These are phyloP conservation scores for Sebastes cheni DNA, from an alignment of 2,797 vertebrate species.

Conservation along the genomic window DNA sequence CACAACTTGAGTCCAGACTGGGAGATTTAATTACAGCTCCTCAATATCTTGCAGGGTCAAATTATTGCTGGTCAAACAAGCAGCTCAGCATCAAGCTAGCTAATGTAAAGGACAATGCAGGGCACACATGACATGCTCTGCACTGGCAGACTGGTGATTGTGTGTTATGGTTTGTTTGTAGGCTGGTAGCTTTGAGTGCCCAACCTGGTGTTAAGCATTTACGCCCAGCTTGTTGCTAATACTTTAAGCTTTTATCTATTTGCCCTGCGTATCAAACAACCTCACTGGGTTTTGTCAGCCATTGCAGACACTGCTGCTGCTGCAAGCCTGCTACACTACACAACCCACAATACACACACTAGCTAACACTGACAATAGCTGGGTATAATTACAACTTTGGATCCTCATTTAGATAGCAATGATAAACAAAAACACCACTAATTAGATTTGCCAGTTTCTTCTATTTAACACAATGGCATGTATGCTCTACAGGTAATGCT, in stretches of 20 bases:
- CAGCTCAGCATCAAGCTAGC: slow-evolving; percentile 32
- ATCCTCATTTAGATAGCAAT: not conserved
- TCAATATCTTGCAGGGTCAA: slow-evolving; percentile 41
- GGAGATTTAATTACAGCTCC: slow-evolving; percentile 36
- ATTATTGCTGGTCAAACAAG: slow-evolving; percentile 44
- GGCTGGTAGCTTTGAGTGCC: not conserved
- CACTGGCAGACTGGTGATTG: not conserved
- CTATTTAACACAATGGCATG: not conserved
- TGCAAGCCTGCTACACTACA: slow-evolving; percentile 22
- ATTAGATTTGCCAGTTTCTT: not conserved
- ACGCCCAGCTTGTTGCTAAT: slow-evolving; percentile 46
- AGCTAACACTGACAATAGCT: not conserved
- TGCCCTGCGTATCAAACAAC: slow-evolving; percentile 47
- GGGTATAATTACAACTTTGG: not conserved
- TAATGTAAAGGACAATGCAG: slow-evolving; percentile 46
- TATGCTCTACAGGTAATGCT: slow-evolving; percentile 56
- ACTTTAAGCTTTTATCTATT: slow-evolving; percentile 60
- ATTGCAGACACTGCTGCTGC: slow-evolving; percentile 41
- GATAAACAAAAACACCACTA: accelerated
- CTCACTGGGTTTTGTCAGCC: slow-evolving; percentile 51
- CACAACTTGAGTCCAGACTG: slow-evolving; percentile 20
- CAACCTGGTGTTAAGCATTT: slow-evolving; percentile 13
- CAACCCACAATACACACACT: not conserved
- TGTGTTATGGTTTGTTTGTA: not conserved
- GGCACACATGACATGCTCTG: slow-evolving; percentile 19